These are phyloP conservation scores for Paracyclopina nana DNA, from an alignment of 1,140 invertebrate species.

Conservation along the genomic window DNA sequence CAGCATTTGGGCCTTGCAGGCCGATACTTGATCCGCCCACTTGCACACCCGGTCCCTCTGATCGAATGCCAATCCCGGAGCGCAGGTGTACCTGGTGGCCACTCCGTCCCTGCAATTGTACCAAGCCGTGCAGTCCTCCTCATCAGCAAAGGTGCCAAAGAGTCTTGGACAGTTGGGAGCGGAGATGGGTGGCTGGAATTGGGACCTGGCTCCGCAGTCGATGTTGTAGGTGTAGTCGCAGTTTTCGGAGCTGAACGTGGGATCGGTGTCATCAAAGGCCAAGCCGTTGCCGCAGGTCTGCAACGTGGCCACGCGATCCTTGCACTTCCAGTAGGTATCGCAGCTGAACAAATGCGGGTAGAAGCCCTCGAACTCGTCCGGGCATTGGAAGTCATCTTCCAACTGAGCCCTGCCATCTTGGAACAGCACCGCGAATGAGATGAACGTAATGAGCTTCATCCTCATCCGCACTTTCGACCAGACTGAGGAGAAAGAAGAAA, in stretches of 20 bases:
- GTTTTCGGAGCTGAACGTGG: slow-evolving; percentile 74
- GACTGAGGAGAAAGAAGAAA: too few species aligned
- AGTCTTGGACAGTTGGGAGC: slow-evolving; percentile 63
- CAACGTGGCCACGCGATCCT: slow-evolving; percentile 61
- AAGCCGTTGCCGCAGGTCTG: slow-evolving; percentile 85
- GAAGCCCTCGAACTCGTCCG: slow-evolving; percentile 70
- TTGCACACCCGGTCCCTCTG: slow-evolving; percentile 74
- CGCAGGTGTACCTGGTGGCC: slow-evolving; percentile 75
- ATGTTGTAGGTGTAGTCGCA: slow-evolving; percentile 88
- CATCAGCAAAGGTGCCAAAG: slow-evolving; percentile 79
- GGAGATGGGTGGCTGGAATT: slow-evolving; percentile 54
- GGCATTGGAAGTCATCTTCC: slow-evolving; percentile 55
- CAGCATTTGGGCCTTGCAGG: slow-evolving; percentile 39
- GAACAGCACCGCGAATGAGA: too few species aligned
- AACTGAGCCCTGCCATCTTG: too few species aligned
- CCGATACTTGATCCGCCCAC: slow-evolving; percentile 82
- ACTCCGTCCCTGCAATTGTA: slow-evolving; percentile 94
- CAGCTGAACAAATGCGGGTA: slow-evolving; percentile 70
- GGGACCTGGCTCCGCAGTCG: slow-evolving; percentile 64
- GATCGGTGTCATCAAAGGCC: slow-evolving; percentile 68
- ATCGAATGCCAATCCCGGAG: slow-evolving; percentile 79
- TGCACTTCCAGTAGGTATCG: slow-evolving; percentile 90
- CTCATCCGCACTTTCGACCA: too few species aligned
- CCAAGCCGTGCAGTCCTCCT: slow-evolving; percentile 70
- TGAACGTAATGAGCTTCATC: too few species aligned